Conservation (phyloP, 2,888 invertebrate species). For the Dryococelus australis region DNA sequence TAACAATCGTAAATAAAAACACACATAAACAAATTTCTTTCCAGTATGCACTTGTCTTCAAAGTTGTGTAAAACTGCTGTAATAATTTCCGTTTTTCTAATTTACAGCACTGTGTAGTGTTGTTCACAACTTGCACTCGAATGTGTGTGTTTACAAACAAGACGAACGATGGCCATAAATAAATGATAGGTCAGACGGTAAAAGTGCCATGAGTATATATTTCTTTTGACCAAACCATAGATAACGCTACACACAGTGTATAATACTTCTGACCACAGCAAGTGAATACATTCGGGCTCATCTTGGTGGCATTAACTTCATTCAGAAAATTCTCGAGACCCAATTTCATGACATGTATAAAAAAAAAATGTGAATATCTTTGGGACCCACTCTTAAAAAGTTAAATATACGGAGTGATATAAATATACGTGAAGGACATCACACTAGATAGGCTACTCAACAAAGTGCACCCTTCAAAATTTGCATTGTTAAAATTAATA, state of each 20-base stretch:
- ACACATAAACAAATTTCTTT: neutral
- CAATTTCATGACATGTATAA: neutral
- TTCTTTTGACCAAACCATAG: neutral
- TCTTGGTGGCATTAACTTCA: neutral
- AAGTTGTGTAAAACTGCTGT: neutral
- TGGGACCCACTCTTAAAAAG: neutral
- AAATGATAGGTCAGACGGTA: neutral
- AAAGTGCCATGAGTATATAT: neutral
- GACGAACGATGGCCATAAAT: neutral
- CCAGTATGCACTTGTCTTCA: neutral
- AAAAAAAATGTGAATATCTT: neutral
- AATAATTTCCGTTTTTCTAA: too few species aligned
- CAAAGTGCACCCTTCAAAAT: too few species aligned
- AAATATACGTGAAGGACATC: too few species aligned
- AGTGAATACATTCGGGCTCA: neutral
- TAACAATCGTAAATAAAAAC: neutral
- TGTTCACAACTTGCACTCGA: neutral
- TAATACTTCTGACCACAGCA: neutral
- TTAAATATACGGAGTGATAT: too few species aligned
- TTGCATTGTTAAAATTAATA: too few species aligned
- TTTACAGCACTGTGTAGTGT: neutral
- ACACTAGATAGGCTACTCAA: too few species aligned
- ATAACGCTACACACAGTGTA: neutral
- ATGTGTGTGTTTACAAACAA: neutral
- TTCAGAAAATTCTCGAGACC: neutral